Conservation (phyloP, 2,797 vertebrate genomes). For the Centropyge bicolor region DNA sequence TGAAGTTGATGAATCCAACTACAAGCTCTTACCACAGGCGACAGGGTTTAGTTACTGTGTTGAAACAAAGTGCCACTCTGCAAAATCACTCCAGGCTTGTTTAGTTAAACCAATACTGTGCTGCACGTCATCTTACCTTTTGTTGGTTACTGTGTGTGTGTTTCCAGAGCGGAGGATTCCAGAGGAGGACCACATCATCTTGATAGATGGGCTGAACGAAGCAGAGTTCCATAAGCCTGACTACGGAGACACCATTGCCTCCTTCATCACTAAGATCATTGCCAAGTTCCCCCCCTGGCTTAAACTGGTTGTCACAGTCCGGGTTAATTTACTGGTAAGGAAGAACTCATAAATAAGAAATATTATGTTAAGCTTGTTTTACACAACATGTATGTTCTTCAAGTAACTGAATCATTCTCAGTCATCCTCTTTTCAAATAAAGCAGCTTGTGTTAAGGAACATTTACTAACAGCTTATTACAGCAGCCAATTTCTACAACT, state of each 20-base stretch:
- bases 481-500: background rate
- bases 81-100: slow-evolving; percentile 3
- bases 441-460: background rate
- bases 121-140: background rate
- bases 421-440: background rate
- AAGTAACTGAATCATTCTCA: background rate
- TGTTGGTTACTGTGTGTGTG: slow-evolving; percentile 32
- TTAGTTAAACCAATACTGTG: background rate
- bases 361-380: background rate
- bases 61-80: slow-evolving; percentile 19
- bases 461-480: background rate
- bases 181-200: slow-evolving; percentile 95
- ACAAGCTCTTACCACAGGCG: slow-evolving; percentile 8
- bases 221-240: slow-evolving; percentile 99
- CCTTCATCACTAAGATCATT: slow-evolving; percentile 95
- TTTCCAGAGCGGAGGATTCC: slow-evolving; percentile 93
- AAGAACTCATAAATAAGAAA: background rate
- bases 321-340: slow-evolving; percentile 94
- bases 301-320: slow-evolving; percentile 95
- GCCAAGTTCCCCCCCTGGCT: slow-evolving; percentile 95
- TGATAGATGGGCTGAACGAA: slow-evolving; percentile 97
- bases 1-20: slow-evolving; percentile 14
- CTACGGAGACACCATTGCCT: slow-evolving; percentile 97
- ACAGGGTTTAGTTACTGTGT: slow-evolving; percentile 25
- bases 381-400: background rate